Evolutionary conservation across 2,797 vertebrate genomes (phyloP).

Genomic region (Limnodromus scolopaceus): DNA sequence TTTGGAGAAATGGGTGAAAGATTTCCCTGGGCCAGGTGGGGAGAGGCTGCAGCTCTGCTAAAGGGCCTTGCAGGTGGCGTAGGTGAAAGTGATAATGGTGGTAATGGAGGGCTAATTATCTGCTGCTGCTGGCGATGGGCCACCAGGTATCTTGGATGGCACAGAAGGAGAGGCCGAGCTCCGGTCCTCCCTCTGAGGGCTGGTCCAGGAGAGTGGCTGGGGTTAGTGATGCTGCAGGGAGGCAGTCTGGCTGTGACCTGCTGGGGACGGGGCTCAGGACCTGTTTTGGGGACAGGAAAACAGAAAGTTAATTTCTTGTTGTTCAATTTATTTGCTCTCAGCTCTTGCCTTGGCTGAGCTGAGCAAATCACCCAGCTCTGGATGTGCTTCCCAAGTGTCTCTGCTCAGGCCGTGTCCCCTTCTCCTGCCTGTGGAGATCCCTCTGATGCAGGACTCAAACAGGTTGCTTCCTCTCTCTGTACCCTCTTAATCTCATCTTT

Average conservation of each 20-base stretch:
- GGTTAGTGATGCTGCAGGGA: accelerated
- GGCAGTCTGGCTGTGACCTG: neutral
- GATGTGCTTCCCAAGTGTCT: accelerated
- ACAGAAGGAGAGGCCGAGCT: neutral
- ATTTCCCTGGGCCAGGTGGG: neutral
- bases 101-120: neutral
- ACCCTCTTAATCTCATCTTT: neutral
- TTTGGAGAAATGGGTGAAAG: accelerated
- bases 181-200: accelerated
- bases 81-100: neutral
- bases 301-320: accelerated
- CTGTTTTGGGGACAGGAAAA: neutral
- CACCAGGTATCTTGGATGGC: neutral
- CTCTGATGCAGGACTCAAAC: neutral
- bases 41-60: neutral
- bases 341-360: neutral
- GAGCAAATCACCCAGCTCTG: neutral
- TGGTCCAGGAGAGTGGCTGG: accelerated
- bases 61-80: neutral
- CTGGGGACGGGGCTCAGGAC: accelerated
- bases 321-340: neutral
- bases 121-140: neutral
- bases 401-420: neutral
- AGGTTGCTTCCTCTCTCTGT: neutral
- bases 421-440: neutral